These are phyloP conservation scores for Etheostoma nigrum DNA, from an alignment of 2,797 vertebrate genomes.

Conservation along the genomic window DNA sequence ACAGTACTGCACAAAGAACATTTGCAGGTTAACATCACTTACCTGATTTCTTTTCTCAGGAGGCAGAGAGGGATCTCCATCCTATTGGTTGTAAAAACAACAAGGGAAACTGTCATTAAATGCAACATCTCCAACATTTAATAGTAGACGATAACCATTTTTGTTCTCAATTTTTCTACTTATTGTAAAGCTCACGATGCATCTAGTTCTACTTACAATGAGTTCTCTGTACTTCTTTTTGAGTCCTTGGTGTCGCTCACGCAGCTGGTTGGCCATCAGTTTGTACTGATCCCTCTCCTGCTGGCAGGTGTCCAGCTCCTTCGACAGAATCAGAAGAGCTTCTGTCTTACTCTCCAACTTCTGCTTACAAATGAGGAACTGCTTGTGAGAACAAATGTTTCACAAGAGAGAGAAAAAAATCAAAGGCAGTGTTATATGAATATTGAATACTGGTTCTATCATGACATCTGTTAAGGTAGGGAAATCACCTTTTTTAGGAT, in stretches of 20 bases:
- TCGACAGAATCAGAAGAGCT: conserved; percentile 95
- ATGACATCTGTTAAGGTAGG: neutral
- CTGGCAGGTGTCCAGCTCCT: conserved; percentile 97
- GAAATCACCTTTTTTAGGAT: neutral
- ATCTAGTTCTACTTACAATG: conserved; percentile 85
- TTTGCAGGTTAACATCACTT: conserved; percentile 50
- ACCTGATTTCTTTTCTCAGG: conserved; percentile 98
- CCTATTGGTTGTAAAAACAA: conserved; percentile 80
- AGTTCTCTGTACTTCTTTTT: conserved; percentile 97
- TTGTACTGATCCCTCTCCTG: conserved; percentile 98
- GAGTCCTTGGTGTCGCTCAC: conserved; percentile 94
- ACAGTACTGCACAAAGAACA: neutral
- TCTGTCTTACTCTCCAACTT: conserved; percentile 99
- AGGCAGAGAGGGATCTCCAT: conserved; percentile 93
- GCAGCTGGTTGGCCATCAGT: conserved; percentile 98
- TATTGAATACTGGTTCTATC: neutral
- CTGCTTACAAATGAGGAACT: conserved; percentile 95
- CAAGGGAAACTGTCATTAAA: neutral
- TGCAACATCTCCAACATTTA: neutral
- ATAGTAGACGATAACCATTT: neutral
- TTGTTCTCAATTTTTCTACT: neutral
- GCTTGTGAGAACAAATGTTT: conserved; percentile 14
- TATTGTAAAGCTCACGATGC: neutral
- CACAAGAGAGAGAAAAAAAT: neutral
- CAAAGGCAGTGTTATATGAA: neutral